These are phyloP conservation scores for Atractosteus spatula DNA, from an alignment of 2,113 vertebrate species.

Conservation along the genomic window DNA sequence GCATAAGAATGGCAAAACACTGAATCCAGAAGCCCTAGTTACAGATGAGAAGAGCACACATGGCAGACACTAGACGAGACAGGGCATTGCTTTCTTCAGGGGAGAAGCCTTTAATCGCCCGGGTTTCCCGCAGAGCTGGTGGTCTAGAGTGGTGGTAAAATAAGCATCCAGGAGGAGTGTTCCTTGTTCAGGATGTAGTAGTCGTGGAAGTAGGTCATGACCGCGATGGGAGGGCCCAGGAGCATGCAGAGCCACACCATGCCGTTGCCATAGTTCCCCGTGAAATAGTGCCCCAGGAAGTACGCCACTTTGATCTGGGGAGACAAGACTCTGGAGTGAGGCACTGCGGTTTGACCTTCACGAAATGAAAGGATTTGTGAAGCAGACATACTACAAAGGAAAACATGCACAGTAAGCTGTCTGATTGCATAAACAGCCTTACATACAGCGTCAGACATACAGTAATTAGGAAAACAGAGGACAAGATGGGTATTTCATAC, in stretches of 20 bases:
- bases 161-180: constrained; percentile 7
- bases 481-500: no score
- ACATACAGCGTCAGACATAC: no score
- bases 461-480: no score
- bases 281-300: constrained; percentile 36
- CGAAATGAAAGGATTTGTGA: background rate
- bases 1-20: no score
- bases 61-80: no score
- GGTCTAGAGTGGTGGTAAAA: background rate
- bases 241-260: constrained; percentile 42
- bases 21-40: no score
- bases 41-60: no score
- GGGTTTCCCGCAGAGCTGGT: background rate
- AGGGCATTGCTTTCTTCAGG: no score
- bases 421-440: no score
- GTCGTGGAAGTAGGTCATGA: constrained; percentile 46
- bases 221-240: constrained; percentile 32
- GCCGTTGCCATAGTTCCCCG: constrained; percentile 39
- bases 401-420: no score
- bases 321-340: constrained; percentile 17
- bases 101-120: background rate
- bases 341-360: background rate
- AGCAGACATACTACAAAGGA: no score
- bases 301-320: constrained; percentile 37
- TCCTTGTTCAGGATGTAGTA: constrained; percentile 24